Conservation (phyloP, 2,113 vertebrate genomes). For the Actinemys pallida region DNA sequence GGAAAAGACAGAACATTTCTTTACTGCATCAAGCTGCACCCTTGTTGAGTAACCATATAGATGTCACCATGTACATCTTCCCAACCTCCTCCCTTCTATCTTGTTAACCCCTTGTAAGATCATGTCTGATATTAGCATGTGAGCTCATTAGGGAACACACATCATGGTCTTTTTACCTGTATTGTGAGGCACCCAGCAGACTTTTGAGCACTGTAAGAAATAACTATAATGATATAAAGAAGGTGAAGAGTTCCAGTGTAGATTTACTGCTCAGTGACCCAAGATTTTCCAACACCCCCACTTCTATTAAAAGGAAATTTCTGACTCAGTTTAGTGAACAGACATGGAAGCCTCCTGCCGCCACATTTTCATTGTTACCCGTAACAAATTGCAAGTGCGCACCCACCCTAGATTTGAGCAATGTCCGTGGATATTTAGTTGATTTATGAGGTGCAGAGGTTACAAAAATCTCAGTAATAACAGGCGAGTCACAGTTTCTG, state of each 20-base stretch:
- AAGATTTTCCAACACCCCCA: not conserved
- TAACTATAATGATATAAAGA: conserved; percentile 43
- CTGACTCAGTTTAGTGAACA: not conserved
- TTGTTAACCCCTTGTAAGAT: not conserved
- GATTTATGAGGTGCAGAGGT: not conserved
- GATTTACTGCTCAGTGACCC: not conserved
- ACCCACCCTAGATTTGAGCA: not conserved
- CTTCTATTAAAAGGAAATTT: not conserved
- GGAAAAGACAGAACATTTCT: fast-evolving
- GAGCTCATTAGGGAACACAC: not conserved
- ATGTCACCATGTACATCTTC: fast-evolving
- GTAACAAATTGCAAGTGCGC: not conserved
- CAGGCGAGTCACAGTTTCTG: not conserved
- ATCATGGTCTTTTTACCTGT: not conserved
- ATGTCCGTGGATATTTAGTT: not conserved
- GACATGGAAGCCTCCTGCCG: fast-evolving
- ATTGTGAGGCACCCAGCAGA: not conserved
- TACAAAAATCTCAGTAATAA: fast-evolving
- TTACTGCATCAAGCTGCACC: not conserved
- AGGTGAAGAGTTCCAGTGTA: not conserved
- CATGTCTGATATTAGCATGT: not conserved
- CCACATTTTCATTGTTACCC: not conserved
- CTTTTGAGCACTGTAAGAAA: not conserved
- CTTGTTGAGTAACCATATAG: not conserved
- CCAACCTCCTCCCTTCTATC: not conserved